These are phyloP conservation scores for Ageneiosus marmoratus DNA, from an alignment of 2,113 vertebrate genomes.

Conservation along the genomic window DNA sequence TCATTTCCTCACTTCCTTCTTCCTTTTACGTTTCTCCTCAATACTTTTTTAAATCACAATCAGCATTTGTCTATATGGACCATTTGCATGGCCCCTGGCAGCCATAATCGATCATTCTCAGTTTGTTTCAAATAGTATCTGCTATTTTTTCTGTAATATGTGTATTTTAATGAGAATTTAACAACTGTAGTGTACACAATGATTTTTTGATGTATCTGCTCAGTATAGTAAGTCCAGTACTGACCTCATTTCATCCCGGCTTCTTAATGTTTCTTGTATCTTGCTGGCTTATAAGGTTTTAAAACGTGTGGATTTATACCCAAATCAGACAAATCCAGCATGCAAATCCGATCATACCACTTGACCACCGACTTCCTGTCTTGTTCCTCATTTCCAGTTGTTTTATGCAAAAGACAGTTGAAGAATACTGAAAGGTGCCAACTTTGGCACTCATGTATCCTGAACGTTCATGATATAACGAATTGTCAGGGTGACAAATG, in stretches of 20 bases:
- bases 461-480: slow-evolving; percentile 1
- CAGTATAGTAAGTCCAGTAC: background rate
- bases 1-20: background rate
- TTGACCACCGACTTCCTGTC: slow-evolving; percentile 24
- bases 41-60: background rate
- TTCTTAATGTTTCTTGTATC: background rate
- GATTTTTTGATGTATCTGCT: background rate
- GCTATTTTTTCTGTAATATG: background rate
- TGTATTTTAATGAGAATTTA: background rate
- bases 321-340: slow-evolving; percentile 14
- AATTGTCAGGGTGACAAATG: background rate
- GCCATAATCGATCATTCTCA: background rate
- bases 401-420: slow-evolving; percentile 30
- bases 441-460: background rate
- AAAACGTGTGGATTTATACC: background rate
- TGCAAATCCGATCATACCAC: slow-evolving; percentile 8
- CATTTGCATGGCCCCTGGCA: background rate
- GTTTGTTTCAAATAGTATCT: background rate
- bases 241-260: background rate
- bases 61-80: no score
- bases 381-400: slow-evolving; percentile 24
- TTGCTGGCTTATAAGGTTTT: background rate
- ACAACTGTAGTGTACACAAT: background rate
- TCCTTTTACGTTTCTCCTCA: background rate
- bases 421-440: slow-evolving; percentile 8